Conservation (phyloP, 2,113 vertebrate species). For the Gambusia holbrooki region DNA sequence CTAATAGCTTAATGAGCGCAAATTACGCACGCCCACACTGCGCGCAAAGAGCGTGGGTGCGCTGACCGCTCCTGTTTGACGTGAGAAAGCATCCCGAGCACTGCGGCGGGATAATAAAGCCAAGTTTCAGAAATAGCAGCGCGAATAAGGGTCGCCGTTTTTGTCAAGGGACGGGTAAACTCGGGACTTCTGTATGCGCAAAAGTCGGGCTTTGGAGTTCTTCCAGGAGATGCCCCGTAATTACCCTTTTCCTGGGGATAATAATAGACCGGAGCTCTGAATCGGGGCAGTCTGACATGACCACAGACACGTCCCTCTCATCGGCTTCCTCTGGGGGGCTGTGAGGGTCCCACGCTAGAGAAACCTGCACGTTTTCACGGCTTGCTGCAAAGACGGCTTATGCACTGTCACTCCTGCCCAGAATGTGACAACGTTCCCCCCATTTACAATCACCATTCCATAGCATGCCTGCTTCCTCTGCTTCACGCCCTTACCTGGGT, state of each 20-base stretch:
- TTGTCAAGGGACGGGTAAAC: constrained; percentile 1
- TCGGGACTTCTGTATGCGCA: constrained; percentile 34
- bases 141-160: constrained; percentile 30
- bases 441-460: neutral
- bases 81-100: constrained; percentile 27
- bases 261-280: constrained; percentile 59
- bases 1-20: constrained; percentile 48
- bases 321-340: constrained; percentile 12
- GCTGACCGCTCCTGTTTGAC: constrained; percentile 26
- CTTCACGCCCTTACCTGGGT: neutral
- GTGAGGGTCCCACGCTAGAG: constrained; percentile 26
- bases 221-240: constrained; percentile 64
- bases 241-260: constrained; percentile 68
- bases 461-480: neutral
- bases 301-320: constrained; percentile 67
- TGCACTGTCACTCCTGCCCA: constrained; percentile 8
- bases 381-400: constrained; percentile 8
- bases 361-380: constrained; percentile 32
- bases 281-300: constrained; percentile 54
- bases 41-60: constrained; percentile 14
- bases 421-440: neutral
- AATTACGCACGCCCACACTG: constrained; percentile 59
- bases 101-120: constrained; percentile 17
- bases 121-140: constrained; percentile 21
- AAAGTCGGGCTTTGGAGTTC: constrained; percentile 36